Evolutionary conservation across 64 coral and sea anemone species (phyloP).

Genomic region (Catalaphyllia jardinei): DNA sequence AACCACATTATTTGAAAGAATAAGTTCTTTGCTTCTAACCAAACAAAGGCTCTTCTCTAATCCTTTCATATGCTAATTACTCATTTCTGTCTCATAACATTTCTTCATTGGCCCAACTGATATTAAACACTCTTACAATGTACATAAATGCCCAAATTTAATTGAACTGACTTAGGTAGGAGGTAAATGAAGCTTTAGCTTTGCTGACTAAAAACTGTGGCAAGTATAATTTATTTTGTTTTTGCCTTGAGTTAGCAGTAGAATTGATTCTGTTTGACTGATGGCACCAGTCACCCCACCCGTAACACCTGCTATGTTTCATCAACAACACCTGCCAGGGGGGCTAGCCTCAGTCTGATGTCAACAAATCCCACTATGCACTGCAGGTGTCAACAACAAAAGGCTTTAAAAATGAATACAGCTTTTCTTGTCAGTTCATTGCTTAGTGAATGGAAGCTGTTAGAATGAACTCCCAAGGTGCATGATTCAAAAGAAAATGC

Average conservation of each 20-base stretch:
- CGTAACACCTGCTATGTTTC: constrained; percentile 19
- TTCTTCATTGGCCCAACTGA: constrained; percentile 5
- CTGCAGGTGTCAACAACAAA: background rate
- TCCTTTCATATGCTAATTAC: constrained; percentile 28
- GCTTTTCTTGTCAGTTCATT: no score
- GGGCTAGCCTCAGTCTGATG: background rate
- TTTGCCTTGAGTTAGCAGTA: background rate
- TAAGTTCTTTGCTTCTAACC: constrained; percentile 3
- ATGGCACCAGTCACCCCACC: background rate
- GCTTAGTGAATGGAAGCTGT: no score
- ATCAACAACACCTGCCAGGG: constrained; percentile 7
- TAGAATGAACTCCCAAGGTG: no score
- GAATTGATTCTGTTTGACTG: background rate
- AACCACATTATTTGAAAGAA: constrained; percentile 20
- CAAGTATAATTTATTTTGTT: background rate
- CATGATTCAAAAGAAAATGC: no score
- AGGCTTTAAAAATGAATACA: background rate
- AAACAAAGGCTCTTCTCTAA: constrained; percentile 35
- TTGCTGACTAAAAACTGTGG: background rate
- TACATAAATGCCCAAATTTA: background rate
- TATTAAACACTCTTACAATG: background rate
- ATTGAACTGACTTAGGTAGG: background rate
- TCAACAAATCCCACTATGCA: constrained; percentile 44
- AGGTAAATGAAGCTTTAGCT: background rate
- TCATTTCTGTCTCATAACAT: background rate